A percentile compares a stretch with the other conserved stretches of the same genome.
Conservation (phyloP, 2,797 vertebrate genomes). For the Peromyscus eremicus region DNA sequence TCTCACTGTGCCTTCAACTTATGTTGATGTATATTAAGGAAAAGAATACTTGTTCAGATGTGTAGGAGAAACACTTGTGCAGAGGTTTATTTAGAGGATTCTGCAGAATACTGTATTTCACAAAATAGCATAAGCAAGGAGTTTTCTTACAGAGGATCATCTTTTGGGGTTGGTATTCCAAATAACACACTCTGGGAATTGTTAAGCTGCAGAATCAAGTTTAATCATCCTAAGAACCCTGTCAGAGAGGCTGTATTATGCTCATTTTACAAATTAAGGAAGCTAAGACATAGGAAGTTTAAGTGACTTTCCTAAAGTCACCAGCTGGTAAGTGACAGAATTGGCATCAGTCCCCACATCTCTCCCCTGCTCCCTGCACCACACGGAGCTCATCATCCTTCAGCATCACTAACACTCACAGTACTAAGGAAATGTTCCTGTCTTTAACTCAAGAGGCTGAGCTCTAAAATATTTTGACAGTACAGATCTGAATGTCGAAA, state of each 20-base stretch:
- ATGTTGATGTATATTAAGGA: background rate
- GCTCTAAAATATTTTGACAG: slow-evolving; percentile 65
- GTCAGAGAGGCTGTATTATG: slow-evolving; percentile 33
- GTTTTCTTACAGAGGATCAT: background rate
- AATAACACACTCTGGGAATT: slow-evolving; percentile 51
- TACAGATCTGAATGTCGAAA: slow-evolving; percentile 24
- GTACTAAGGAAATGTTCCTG: slow-evolving; percentile 50
- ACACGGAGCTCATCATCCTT: background rate
- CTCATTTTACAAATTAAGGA: slow-evolving; percentile 62
- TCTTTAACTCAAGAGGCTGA: slow-evolving; percentile 47
- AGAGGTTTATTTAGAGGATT: background rate
- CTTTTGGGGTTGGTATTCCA: slow-evolving; percentile 3
- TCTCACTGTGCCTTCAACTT: slow-evolving; percentile 13
- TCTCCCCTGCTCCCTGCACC: background rate
- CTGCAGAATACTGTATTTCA: background rate
- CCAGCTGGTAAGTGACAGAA: slow-evolving; percentile 62
- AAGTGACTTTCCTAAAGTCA: slow-evolving; percentile 66
- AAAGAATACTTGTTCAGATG: background rate
- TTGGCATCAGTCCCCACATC: slow-evolving; percentile 32
- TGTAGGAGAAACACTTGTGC: background rate
- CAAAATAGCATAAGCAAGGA: slow-evolving; percentile 46
- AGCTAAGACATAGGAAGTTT: slow-evolving; percentile 44
- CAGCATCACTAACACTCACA: slow-evolving; percentile 4
- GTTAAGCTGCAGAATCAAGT: background rate
- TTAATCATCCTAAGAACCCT: slow-evolving; percentile 57